phyloP scores from a whole-genome alignment of 2,113 vertebrate genomes.

The Pelobates fuscus region DNA sequence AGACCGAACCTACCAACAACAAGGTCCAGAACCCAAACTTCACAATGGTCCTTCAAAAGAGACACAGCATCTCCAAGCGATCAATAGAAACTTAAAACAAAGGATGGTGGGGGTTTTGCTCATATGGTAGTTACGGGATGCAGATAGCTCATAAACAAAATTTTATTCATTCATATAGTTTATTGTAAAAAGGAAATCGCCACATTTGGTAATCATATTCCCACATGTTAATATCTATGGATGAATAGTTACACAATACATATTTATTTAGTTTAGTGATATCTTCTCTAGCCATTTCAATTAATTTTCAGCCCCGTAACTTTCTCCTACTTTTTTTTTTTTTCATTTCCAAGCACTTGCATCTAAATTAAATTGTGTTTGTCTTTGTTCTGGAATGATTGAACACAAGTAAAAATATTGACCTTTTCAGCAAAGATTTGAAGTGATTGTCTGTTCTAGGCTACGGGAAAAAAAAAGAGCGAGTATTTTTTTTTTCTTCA shows the following conservation, averaged over 20 bases:
- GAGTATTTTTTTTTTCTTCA: slow-evolving; percentile 27
- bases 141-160: not conserved
- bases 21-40: no score
- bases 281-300: slow-evolving; percentile 3
- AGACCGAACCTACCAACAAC: no score
- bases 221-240: not conserved
- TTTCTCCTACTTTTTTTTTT: not conserved
- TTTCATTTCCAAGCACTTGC: slow-evolving; percentile 4
- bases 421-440: slow-evolving; percentile 39
- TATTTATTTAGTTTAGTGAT: not conserved
- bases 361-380: slow-evolving; percentile 20
- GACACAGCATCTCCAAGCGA: no score
- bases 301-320: slow-evolving; percentile 10
- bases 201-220: not conserved
- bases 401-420: slow-evolving; percentile 44
- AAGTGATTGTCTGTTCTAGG: slow-evolving; percentile 33
- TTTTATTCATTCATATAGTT: not conserved
- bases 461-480: slow-evolving; percentile 12
- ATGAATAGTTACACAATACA: not conserved
- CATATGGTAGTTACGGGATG: not conserved
- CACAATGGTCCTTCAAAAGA: no score
- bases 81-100: no score
- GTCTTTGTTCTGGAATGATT: slow-evolving; percentile 34
- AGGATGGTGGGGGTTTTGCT: no score
- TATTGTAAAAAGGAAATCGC: not conserved